Percentiles rank a stretch among this genome's conserved stretches.
Conservation (phyloP, 2,888 invertebrate genomes). For the Campoletis raptor region DNA sequence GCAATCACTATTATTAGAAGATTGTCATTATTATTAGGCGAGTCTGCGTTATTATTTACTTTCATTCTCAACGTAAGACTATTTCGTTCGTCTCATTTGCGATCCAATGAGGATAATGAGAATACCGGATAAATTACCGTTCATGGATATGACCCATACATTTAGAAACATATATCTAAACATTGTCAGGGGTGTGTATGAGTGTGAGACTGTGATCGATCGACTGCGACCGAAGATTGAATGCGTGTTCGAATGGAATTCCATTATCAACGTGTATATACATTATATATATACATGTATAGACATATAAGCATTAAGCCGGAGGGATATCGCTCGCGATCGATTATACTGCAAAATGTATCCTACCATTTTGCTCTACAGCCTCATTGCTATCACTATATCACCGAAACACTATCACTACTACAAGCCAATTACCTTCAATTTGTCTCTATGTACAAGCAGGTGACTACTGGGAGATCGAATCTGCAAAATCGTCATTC, state of each 20-base stretch:
- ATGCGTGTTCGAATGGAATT: conserved; percentile 64
- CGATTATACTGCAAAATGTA: conserved; percentile 67
- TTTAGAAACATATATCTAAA: conserved; percentile 57
- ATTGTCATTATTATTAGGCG: conserved; percentile 20
- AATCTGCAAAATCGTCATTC: background rate
- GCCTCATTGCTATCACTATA: conserved; percentile 36
- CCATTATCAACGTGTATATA: conserved; percentile 58
- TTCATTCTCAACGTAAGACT: background rate
- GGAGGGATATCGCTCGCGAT: conserved; percentile 56
- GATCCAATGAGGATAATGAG: conserved; percentile 15
- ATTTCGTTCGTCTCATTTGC: conserved; percentile 16
- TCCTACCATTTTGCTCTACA: conserved; percentile 57
- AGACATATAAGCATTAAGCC: conserved; percentile 36
- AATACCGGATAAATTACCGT: conserved; percentile 21
- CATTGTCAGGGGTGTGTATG: conserved; percentile 23
- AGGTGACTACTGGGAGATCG: background rate
- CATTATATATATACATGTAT: conserved; percentile 28
- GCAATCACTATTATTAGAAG: background rate
- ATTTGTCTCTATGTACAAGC: conserved; percentile 1
- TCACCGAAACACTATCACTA: conserved; percentile 47
- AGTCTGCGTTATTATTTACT: conserved; percentile 1
- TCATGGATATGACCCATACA: conserved; percentile 32
- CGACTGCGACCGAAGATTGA: conserved; percentile 57
- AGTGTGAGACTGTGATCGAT: conserved; percentile 51
- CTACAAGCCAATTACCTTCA: conserved; percentile 11